Percentiles rank a stretch among this genome's conserved stretches.
These are phyloP conservation scores for Megalopta genalis DNA, from an alignment of 1,140 invertebrate species.

Conservation along the genomic window DNA sequence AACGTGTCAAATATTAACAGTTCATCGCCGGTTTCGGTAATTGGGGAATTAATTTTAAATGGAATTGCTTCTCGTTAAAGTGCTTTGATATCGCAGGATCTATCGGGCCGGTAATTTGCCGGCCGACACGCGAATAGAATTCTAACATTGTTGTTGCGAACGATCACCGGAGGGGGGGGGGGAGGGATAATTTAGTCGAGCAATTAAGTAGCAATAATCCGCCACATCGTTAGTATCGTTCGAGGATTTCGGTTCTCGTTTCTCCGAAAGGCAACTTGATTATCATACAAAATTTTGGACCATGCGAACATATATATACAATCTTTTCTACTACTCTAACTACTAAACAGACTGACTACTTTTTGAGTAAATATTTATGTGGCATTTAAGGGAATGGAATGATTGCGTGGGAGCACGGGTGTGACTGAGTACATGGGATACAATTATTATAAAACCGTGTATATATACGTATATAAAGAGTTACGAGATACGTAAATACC, in stretches of 20 bases:
- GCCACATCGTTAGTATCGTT: too few relatives aligned
- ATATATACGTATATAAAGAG: slow-evolving; percentile 59
- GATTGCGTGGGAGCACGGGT: slow-evolving; percentile 47
- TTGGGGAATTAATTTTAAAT: too few relatives aligned
- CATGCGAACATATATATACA: slow-evolving; percentile 57
- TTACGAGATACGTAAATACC: slow-evolving; percentile 56
- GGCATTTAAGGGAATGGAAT: slow-evolving; percentile 56
- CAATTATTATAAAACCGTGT: slow-evolving; percentile 49
- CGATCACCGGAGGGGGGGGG: too few relatives aligned
- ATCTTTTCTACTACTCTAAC: slow-evolving; percentile 66
- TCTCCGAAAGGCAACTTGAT: slow-evolving; percentile 20
- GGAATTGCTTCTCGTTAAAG: too few relatives aligned
- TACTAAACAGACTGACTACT: slow-evolving; percentile 75
- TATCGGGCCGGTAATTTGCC: too few relatives aligned
- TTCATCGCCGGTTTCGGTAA: too few relatives aligned
- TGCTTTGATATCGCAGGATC: too few relatives aligned
- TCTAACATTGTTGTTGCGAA: too few relatives aligned
- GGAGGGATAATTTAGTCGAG: too few relatives aligned
- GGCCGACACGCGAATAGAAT: too few relatives aligned
- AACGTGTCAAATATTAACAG: too few relatives aligned
- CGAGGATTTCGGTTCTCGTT: background rate
- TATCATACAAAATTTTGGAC: slow-evolving; percentile 46
- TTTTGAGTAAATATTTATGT: slow-evolving; percentile 72
- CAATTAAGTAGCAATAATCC: too few relatives aligned
- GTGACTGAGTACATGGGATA: slow-evolving; percentile 57